Percentiles rank a stretch among this genome's conserved stretches.
Evolutionary conservation across 1,140 invertebrate species (phyloP).

Genomic region (Subanguina moxae): DNA sequence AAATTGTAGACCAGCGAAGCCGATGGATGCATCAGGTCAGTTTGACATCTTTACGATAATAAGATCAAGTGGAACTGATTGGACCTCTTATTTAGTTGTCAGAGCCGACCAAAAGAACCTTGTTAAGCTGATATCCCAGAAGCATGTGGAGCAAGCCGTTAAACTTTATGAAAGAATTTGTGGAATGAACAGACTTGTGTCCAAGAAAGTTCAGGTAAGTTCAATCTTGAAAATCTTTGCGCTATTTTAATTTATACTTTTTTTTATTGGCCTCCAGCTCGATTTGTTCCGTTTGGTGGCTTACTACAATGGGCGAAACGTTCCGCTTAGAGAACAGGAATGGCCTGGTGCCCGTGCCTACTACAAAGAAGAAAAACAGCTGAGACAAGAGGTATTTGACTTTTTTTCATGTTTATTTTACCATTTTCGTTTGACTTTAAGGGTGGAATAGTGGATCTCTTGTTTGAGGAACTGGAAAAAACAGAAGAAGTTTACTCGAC

Average conservation of each 20-base stretch:
- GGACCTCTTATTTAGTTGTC: constrained; percentile 14
- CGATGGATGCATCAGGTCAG: too few relatives aligned
- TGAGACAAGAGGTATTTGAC: constrained; percentile 6
- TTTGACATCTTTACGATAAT: too few relatives aligned
- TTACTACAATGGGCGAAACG: constrained; percentile 43
- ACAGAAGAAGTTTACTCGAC: constrained; percentile 33
- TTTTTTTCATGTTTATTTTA: neutral
- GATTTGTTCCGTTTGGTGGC: constrained; percentile 32
- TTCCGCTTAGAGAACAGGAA: constrained; percentile 37
- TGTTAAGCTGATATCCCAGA: constrained; percentile 22
- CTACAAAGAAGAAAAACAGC: neutral
- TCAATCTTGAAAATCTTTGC: too few relatives aligned
- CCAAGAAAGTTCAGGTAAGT: too few relatives aligned
- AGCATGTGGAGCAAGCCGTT: constrained; percentile 31
- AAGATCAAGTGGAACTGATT: too few relatives aligned
- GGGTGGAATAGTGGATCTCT: constrained; percentile 26
- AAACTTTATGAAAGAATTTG: constrained; percentile 32
- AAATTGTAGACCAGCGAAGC: too few relatives aligned
- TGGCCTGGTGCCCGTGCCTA: constrained; percentile 39
- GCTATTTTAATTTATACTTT: constrained; percentile 7
- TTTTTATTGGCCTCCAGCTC: too few relatives aligned
- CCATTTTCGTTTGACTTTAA: constrained; percentile 3
- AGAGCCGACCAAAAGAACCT: constrained; percentile 37
- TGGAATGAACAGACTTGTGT: too few relatives aligned
- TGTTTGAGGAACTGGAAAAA: constrained; percentile 26